Base-by-base conservation (phyloP, 2,113 vertebrate species). In the Archocentrus centrarchus region DNA sequence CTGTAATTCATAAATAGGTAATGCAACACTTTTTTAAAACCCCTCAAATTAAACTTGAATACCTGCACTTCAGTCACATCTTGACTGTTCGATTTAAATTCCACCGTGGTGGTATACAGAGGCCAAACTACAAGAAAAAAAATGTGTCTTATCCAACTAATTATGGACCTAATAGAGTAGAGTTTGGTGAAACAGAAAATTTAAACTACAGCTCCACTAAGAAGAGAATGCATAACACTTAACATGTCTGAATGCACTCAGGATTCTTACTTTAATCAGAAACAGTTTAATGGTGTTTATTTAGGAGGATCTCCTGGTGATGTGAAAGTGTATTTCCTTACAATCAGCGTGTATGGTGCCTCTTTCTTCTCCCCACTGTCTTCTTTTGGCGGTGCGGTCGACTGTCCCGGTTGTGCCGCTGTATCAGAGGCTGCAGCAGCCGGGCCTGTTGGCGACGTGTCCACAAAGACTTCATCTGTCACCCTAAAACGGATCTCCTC, bases 401-500 rank as follows among this genome's bases (percentile, higher is more conserved):
- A 66, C 84, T 90, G 93, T 59, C 20, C 93, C 0, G 90, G 93
- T 20, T 94, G 91, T 3, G 96, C 79, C 0, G 80, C 44, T 0
- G 93, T 32, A 1, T 97, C 92, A 1, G 95, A 86, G 17, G 93
- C 87, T 0, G 96, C 96, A 0, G 95, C 88, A 61, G 96, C 95
- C 2, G 98, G 98, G 11, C 98, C 98, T 0, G 97, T 97, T 0
- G 98, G 98, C 5, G 98, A 99, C 0, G 98, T 99, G 83, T 99
- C 98, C 0, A 99, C 91, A 59, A 99, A 99, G 0, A 97, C 95
- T 88, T 99, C 98, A 0, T 99, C 98, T 37, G 97, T 96, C 0
- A 99, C 96, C 62, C 98, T 94, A 89, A 99, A 99, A 57, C 98
- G 97, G 86, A 99, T 96, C 87, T 99, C 98, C 92, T 99, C 98